These are phyloP conservation scores for Lacerta agilis DNA, from an alignment of 2,797 vertebrate genomes.

Conservation along the genomic window DNA sequence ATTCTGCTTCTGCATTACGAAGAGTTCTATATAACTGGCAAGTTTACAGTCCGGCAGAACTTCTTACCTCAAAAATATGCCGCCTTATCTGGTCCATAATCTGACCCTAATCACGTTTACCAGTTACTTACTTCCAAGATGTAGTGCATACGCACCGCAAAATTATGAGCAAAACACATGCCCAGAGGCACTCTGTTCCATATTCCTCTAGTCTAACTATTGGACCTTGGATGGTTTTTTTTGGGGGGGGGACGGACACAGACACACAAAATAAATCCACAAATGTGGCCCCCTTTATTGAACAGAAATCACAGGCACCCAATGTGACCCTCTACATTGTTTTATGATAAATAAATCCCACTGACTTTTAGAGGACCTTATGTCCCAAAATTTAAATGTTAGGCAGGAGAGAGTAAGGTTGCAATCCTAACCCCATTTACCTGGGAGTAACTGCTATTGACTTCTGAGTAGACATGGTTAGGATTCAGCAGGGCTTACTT, in stretches of 20 bases:
- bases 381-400: neutral
- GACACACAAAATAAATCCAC: no score
- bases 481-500: neutral
- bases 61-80: neutral
- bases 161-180: no score
- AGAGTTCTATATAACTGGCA: neutral
- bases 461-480: neutral
- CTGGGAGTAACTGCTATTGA: neutral
- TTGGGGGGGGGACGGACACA: no score
- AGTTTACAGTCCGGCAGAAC: no score
- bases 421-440: neutral
- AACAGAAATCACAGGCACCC: no score
- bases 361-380: neutral
- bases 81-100: neutral
- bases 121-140: neutral
- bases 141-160: no score
- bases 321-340: no score
- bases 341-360: neutral
- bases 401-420: neutral
- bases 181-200: no score
- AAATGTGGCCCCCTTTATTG: no score
- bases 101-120: neutral
- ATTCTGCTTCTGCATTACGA: neutral
- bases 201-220: no score
- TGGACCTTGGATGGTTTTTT: no score